Base-by-base conservation (phyloP, 2,888 invertebrate species). In the Serrognathus titanus region DNA sequence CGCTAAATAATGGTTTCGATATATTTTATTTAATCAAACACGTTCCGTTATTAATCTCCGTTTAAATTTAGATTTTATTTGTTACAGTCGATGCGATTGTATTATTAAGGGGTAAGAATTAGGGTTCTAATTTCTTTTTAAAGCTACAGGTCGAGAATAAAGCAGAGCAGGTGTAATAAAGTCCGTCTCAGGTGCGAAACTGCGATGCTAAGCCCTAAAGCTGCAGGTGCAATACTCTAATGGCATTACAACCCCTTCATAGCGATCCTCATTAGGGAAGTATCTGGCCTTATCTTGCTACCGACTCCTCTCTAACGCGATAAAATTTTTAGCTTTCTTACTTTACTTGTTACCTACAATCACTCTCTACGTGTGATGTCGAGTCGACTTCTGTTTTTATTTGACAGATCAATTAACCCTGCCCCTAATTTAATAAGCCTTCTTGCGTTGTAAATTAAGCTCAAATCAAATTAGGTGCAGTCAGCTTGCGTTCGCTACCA, bases 191-290 rank as follows among this genome's bases (percentile, higher is more conserved):
- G 63, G 63, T 65, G 65, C 59, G 62, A 62, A 59, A 56, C 55
- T 59, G 51, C 43, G 50, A 48, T 61, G 52, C 55, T 57, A 58
- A 64, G 58, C 58, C 47, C 59, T 55, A 55, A 60, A 64, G 63
- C 57, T 62, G 55, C 63, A 65, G 59, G 59, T 63, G 62, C 61
- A 64, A 61, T 62, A 53, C 62, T 61, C 59, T 65, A 65, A 64
- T 64, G 60, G 58, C 57, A 61, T 62, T 64, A 59, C 59, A 49
- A 52, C 48, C 24, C 50, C 48, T 39, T 46, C 45, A 52, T 47
- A 55, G 48, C 40, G 48, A 52, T 48, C 55, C 53, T 59, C 59
- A 59, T 59, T 59, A 57, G 53, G 12, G 47, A 53, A 50, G 53
- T 57, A 53, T 53, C 50, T 53, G 48, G 43, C 53, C 56, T 52